Evolutionary conservation across 1,140 invertebrate genomes (phyloP), one percentile per base, ranked within the genome.

Genomic region (Pseudoatta argentina): DNA sequence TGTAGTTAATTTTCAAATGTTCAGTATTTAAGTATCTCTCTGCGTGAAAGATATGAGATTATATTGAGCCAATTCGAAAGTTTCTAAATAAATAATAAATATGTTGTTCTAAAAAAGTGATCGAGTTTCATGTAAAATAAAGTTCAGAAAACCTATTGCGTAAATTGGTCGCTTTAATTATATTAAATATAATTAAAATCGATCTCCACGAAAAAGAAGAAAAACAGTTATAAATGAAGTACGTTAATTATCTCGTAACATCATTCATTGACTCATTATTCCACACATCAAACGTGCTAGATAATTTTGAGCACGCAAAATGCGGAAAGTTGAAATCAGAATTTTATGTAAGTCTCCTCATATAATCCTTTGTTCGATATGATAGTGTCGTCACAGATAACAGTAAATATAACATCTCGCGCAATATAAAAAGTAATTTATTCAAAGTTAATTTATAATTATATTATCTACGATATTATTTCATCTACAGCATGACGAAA

Each of bases 241-340:
- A n/a, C 8, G 4, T 57, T 69, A 69, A 78, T 61, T 24, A 48
- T 1, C 6, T 59, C n/a, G 0, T 51, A 24, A 69, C 39, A 3
- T 18, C 44, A 24, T 21, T 16, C 2, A 5, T 34, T 14, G 27
- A 10, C 14, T 51, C 53, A 44, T 78, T 27, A 16, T 8, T 4
- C 0, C 27, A n/a, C 7, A 14, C 8, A 6, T 53, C 91, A 8
- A 89, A 89, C 16, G 79, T 89, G 8, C 87, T 93, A 4, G 92
- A 93, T 14, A 87, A 91, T 63, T 78, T 93, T n/a, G 71, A 92
- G 44, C 59, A 88, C 27, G 75, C 86, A n/a, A 88, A 77, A 24
- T 61, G 55, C 27, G 76, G 88, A 8, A 91, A 88, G 53, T 39
- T 79, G n/a, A 89, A 82, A 78, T 85, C 81, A 4, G 63, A 63